These are phyloP conservation scores for Sussaba pulchella DNA, from an alignment of 2,888 invertebrate genomes.

Conservation along the genomic window DNA sequence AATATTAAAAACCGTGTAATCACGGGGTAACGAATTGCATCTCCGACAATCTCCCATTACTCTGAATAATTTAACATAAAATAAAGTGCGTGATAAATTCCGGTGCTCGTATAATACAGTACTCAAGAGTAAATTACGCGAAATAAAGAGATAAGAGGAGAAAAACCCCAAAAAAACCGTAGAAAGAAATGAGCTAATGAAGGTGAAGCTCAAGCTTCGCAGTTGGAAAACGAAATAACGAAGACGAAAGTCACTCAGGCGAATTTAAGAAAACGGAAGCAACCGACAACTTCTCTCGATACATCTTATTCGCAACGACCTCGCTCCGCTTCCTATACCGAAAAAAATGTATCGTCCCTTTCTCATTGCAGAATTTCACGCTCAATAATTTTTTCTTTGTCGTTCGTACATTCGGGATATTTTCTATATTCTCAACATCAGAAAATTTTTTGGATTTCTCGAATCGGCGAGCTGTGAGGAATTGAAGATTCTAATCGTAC, in stretches of 20 bases:
- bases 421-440: slow-evolving; percentile 1
- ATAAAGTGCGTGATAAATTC: background rate
- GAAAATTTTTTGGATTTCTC: slow-evolving; percentile 11
- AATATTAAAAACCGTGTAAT: background rate
- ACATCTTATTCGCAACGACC: background rate
- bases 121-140: slow-evolving; percentile 12
- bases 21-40: background rate
- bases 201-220: background rate
- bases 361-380: no score
- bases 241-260: background rate
- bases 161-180: slow-evolving; percentile 8
- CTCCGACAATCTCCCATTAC: background rate
- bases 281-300: slow-evolving; percentile 6
- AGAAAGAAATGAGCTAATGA: background rate
- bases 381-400: no score
- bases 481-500: slow-evolving; percentile 44
- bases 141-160: slow-evolving; percentile 1
- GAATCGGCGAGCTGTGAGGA: slow-evolving; percentile 26
- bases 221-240: background rate
- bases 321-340: background rate
- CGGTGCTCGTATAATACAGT: background rate
- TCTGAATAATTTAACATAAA: background rate
- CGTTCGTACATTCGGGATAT: background rate
- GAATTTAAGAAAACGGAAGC: background rate
- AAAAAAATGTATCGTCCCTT: background rate